Conservation (phyloP, 2,113 vertebrate genomes). For the Aplodontia rufa region DNA sequence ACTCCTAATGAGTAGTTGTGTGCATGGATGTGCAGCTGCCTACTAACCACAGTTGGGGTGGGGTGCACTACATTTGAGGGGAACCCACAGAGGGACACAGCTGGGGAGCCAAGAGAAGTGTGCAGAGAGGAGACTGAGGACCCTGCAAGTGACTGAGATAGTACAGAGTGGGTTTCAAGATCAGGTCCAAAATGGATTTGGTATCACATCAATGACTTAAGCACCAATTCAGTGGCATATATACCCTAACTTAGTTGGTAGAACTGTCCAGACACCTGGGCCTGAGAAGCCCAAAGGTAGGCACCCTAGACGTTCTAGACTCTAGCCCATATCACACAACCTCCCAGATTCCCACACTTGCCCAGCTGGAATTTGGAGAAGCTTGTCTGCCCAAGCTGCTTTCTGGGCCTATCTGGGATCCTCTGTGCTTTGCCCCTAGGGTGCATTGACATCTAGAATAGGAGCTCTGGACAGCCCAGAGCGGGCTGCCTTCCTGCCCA, state of each 20-base stretch:
- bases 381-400: accelerated
- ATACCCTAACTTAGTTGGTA: background rate
- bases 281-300: background rate
- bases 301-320: background rate
- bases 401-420: background rate
- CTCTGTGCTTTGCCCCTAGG: background rate
- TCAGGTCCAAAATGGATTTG: background rate
- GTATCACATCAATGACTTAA: background rate
- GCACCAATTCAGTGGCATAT: background rate
- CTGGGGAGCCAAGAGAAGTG: background rate
- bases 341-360: too few relatives aligned
- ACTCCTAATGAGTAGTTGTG: background rate
- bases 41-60: too few relatives aligned
- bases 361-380: too few relatives aligned
- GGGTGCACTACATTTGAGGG: background rate
- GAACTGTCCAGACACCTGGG: background rate
- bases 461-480: background rate
- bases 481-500: background rate
- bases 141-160: background rate
- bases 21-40: background rate
- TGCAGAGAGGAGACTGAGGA: background rate
- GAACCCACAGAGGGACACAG: background rate
- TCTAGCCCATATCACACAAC: background rate
- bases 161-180: accelerated
- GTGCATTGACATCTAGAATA: background rate